Evolutionary conservation across 2,113 vertebrate genomes (phyloP), one percentile per base, ranked within the genome.

Genomic region (Otis tarda): DNA sequence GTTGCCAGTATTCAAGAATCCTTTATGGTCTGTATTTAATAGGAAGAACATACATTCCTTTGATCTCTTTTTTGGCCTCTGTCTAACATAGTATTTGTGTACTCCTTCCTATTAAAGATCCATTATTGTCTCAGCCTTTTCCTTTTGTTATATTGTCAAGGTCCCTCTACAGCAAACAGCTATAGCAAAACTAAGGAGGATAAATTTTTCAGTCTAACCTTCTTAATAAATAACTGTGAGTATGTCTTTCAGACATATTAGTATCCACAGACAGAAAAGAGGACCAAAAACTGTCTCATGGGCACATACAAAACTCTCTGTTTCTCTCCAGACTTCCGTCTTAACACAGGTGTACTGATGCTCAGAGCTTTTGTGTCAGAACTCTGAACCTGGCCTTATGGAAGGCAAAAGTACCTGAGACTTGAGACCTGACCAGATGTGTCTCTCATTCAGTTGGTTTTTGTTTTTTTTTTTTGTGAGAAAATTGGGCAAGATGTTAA

Each of bases 361-460:
- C 24, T 78, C 30, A 18, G 23, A 4, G 6, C 5, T 69, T 84
- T 45, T 41, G 33, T 45, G 18, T 31, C n/a, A 65, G 45, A 84
- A 28, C 6, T 39, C 30, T 24, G 22, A 39, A n/a, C 9, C 27
- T 68, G 10, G 15, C 68, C 7, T 47, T 53, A 39, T 4, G 9
- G 14, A 86, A 83, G 3, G 10, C 56, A 43, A 35, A 88, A 21
- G 1, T 65, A 7, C 33, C 6, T 49, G 31, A 14, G 28, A 67
- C 14, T n/a, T n/a, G 19, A 59, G 2, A 49, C 12, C 7, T 27
- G 22, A 57, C 9, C 23, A 61, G 23, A 25, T 33, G 16, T 50
- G 4, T 4, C 24, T 25, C 10, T 6, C 2, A 6, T 45, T 43
- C 1, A 4, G 53, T 6, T 7, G 11, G 39, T 39, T 39, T 39